Conservation (phyloP, 2,888 invertebrate genomes). For the Drosophila helvetica region DNA sequence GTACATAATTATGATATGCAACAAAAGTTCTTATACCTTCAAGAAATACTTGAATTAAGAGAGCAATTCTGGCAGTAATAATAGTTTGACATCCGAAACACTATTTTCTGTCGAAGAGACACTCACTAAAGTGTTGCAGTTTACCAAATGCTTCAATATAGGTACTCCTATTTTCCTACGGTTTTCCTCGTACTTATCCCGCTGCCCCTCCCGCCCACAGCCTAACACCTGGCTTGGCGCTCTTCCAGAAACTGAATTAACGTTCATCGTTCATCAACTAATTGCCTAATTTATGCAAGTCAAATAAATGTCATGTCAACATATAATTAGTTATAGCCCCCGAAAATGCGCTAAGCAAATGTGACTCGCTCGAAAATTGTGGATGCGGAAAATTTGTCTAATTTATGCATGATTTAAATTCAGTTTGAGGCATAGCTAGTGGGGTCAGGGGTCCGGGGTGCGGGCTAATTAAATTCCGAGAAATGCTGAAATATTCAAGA, state of each 20-base stretch:
- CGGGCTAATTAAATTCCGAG: constrained; percentile 37
- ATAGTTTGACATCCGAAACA: too few relatives aligned
- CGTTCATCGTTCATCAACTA: constrained; percentile 64
- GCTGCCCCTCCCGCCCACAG: neutral
- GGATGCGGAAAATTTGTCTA: constrained; percentile 26
- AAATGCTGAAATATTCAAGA: constrained; percentile 3
- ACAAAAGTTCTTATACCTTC: too few relatives aligned
- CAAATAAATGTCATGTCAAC: constrained; percentile 79
- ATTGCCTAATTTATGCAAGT: constrained; percentile 78
- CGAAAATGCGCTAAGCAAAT: constrained; percentile 35
- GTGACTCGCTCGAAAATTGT: constrained; percentile 15
- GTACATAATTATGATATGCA: too few relatives aligned
- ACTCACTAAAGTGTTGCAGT: too few relatives aligned
- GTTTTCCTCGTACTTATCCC: too few relatives aligned
- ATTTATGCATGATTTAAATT: constrained; percentile 50
- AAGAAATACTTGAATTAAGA: too few relatives aligned
- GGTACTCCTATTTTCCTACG: neutral
- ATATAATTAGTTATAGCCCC: constrained; percentile 70
- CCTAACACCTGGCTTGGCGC: constrained; percentile 53
- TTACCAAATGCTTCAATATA: too few relatives aligned
- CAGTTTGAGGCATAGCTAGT: neutral
- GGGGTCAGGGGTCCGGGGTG: neutral
- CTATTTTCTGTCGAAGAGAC: too few relatives aligned
- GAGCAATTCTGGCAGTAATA: too few relatives aligned
- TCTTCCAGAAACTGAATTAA: constrained; percentile 63